Evolutionary conservation across 2,797 vertebrate genomes (phyloP), one percentile per base, ranked within the genome.

Genomic region (Pseudochaenichthys georgianus): DNA sequence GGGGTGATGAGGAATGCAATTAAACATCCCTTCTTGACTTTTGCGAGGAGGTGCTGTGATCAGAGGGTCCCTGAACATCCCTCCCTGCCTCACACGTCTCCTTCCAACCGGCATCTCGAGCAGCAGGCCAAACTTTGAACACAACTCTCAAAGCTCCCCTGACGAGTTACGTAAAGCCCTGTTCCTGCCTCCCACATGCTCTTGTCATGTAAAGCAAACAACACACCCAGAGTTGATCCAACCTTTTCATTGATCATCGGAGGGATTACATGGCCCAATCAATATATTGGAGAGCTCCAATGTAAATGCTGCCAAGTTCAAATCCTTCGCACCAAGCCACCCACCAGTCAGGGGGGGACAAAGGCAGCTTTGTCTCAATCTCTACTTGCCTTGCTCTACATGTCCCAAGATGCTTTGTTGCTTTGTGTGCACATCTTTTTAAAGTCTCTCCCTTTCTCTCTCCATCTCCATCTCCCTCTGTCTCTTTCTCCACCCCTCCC

Each of bases 361-460:
- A 93, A 92, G 89, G 69, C 89, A n/a, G 82, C 90, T 92, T 93
- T 93, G 89, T 92, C 79, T 92, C 81, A 73, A 54, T 75, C 81
- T 89, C 91, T 86, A 90, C 89, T 92, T 92, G 91, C 83, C 92
- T 90, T 91, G 92, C 92, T 91, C 86, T 91, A 92, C 92, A 92
- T 91, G 92, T 91, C 90, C 90, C 87, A 64, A 77, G 88, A 93
- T 89, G 84, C 92, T 93, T 93, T 93, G 91, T 92, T 84, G 82
- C 89, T 91, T 94, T 94, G 89, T 93, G 89, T 78, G 77, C 73
- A 85, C 88, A 90, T 94, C 88, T 91, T 91, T 93, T 92, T 87
- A 84, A 38, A 88, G 83, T 73, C 73, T 83, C 88, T 88, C 84
- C 83, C 81, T 82, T 82, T 89, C 73, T 87, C 85, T 84, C 71